Base-by-base conservation (phyloP, 2,113 vertebrate species). In the Anser cygnoides region DNA sequence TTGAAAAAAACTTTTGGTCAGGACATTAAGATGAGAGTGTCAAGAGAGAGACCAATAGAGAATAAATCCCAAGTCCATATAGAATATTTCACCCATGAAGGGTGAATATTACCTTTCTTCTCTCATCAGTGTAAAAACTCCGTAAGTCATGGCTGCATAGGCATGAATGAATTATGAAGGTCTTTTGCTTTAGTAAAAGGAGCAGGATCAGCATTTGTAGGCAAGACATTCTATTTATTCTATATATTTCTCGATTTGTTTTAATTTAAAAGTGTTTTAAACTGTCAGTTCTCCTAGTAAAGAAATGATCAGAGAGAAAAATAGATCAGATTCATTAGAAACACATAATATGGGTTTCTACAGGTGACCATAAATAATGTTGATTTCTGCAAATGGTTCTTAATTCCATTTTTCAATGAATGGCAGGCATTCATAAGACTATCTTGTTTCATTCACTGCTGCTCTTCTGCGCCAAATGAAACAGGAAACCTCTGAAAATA, bases 51-150 rank as follows among this genome's bases (percentile, higher is more conserved):
- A 74, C 18, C 72, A 88, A 77, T 70, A 74, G 72, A 94, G 65
- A 90, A 95, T 70, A 93, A 91, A 96, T 93, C 59, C 62, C 18
- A 91, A 75, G 65, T 87, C 87, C 73, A 46, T 77, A 72, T 5
- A 95, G 68, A 86, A 90, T 93, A 94, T 95, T 96, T 97, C 94
- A 97, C 68, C 91, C 86, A 88, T 96, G 95, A 97, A 96, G 86
- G 86, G 82, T 95, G 91, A 93, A 61, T 88, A 94, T 96, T 94
- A 92, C 89, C 58, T 96, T 96, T 94, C 86, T 95, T 94, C 86
- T 95, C 89, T 84, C 84, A 94, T 87, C 89, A 93, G 68, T 87
- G 46, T 94, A 96, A 94, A 96, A 93, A 88, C 65, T 95, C 61
- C 43, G 50, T 96, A 96, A 93, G 66, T 95, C 85, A 87, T 59